Evolutionary conservation across 2,888 invertebrate genomes (phyloP), one percentile per base, ranked within the genome.

Genomic region (Panopea generosa): DNA sequence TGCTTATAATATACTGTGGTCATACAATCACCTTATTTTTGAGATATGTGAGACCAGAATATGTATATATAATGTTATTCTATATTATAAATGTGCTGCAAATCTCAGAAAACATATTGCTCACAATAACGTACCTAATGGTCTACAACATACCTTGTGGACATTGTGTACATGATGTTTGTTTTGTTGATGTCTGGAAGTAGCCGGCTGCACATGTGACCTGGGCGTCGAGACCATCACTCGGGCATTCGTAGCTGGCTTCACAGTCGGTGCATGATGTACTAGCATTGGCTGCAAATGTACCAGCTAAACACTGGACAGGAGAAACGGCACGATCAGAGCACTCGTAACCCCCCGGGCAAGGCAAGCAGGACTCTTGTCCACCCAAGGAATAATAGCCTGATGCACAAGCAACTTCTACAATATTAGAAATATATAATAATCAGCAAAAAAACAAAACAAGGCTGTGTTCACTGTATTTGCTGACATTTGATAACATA

Each of bases 281-380:
- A 38, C 83, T 84, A 22, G 71, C 56, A 49, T 84, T 84, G 40
- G 72, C 53, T 33, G 87, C 79, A 61, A 86, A 88, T 27, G 79
- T 83, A 18, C 89, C 88, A 27, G 83, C 83, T 4, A 61, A 38
- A 80, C 87, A 88, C 18, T 74, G 26, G 16, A 76, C 76, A 7
- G 87, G 86, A 18, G 20, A 24, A 0, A 40, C 60, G 16, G 77
- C 50, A 16, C 70, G 63, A 52, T 77, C 55, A 0, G 84, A 18
- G 82, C 91, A 91, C 43, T 83, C 62, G 67, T 84, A 81, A 0
- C 91, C 91, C 2, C 87, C 84, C 0, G 90, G 90, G 71, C 91
- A 91, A 0, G 87, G 82, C 0, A 86, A 75, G 71, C 91, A 91
- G 11, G 72, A 63, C 1, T 84, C 85, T 24, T 82, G 76, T 6